A percentile compares a stretch with the other conserved stretches of the same genome.
phyloP scores from a whole-genome alignment of 2,888 invertebrate species.

The Holacanthella duospinosa region DNA sequence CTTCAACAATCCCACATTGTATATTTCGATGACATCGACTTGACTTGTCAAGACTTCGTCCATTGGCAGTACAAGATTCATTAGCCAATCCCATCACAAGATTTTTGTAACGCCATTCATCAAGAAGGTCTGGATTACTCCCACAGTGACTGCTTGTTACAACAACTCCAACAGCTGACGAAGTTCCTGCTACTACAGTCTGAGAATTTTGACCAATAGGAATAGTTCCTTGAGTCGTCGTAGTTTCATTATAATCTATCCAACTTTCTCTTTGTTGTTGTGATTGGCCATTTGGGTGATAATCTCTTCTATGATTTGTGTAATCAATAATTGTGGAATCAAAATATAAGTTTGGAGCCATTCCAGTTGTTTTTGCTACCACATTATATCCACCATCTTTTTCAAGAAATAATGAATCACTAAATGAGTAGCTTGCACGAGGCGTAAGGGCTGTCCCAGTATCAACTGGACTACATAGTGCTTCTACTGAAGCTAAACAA shows the following conservation, averaged over 20 bases:
- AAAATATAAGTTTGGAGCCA: not conserved
- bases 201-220: no score
- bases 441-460: not conserved
- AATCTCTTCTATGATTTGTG: no score
- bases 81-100: not conserved
- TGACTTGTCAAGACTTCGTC: not conserved
- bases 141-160: not conserved
- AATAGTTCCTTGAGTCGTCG: not conserved
- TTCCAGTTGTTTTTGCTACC: not conserved
- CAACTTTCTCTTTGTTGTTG: not conserved
- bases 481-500: conserved; percentile 32
- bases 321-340: not conserved
- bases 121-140: not conserved
- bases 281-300: not conserved
- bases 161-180: not conserved
- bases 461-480: conserved; percentile 13
- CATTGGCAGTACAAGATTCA: not conserved
- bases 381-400: not conserved
- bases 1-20: no score
- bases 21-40: no score
- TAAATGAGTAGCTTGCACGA: not conserved
- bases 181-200: no score
- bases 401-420: not conserved
- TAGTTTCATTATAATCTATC: not conserved
- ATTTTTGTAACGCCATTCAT: not conserved